A percentile compares a stretch with the other conserved stretches of the same genome.
Evolutionary conservation across 2,888 invertebrate species (phyloP).

Genomic region (Hipparchia semele): DNA sequence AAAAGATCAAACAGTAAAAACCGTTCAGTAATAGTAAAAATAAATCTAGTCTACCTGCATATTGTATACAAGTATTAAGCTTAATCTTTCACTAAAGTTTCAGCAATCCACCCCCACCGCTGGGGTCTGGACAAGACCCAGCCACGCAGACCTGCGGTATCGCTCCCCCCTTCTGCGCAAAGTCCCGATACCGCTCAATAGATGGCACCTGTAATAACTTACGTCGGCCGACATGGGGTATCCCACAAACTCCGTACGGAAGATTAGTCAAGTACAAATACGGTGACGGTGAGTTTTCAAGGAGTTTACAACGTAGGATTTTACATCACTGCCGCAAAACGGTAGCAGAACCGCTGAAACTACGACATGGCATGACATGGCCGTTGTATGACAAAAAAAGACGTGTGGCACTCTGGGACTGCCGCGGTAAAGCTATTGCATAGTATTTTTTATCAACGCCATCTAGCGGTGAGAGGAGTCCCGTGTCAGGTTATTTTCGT

Average conservation of each 20-base stretch:
- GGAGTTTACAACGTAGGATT: not conserved
- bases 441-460: too few relatives aligned
- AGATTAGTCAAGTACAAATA: conserved; percentile 86
- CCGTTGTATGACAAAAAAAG: too few relatives aligned
- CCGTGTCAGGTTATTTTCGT: too few relatives aligned
- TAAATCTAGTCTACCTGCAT: not conserved
- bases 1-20: too few relatives aligned
- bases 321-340: too few relatives aligned
- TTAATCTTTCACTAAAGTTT: conserved; percentile 52
- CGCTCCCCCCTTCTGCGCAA: conserved; percentile 72
- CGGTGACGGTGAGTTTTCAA: conserved; percentile 83
- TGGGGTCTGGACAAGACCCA: conserved; percentile 69
- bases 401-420: too few relatives aligned
- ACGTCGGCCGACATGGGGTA: conserved; percentile 91
- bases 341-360: too few relatives aligned
- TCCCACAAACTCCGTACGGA: conserved; percentile 87
- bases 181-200: conserved; percentile 86
- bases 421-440: too few relatives aligned
- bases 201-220: conserved; percentile 98
- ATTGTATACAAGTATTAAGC: not conserved
- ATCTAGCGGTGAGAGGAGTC: too few relatives aligned
- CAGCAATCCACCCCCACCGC: conserved; percentile 72
- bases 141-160: conserved; percentile 76
- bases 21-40: not conserved
- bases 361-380: too few relatives aligned